Evolutionary conservation across 2,113 vertebrate species (phyloP).

Genomic region (Apodemus speciosus): DNA sequence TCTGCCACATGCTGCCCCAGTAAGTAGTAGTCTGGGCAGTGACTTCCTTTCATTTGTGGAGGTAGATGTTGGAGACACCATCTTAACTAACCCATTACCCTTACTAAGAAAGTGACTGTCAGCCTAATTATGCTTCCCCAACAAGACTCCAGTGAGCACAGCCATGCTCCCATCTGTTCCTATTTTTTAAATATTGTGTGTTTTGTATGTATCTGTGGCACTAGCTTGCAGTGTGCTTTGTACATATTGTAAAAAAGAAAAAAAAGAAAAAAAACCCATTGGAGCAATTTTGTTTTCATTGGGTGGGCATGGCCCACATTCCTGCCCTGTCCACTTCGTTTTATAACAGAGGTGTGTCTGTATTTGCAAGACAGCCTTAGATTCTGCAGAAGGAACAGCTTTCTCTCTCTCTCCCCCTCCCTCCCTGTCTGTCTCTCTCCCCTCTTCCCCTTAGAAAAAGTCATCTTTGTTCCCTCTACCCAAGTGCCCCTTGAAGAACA

Average conservation of each 20-base stretch:
- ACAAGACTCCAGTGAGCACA: constrained; percentile 46
- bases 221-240: constrained; percentile 84
- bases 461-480: constrained; percentile 51
- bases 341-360: constrained; percentile 62
- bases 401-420: background rate
- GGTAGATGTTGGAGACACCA: background rate
- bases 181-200: constrained; percentile 72
- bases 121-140: constrained; percentile 29
- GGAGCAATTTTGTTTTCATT: constrained; percentile 80
- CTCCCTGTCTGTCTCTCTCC: background rate
- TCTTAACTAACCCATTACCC: background rate
- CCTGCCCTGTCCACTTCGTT: constrained; percentile 51
- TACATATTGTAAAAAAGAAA: constrained; percentile 96
- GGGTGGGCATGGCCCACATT: constrained; percentile 37
- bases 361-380: constrained; percentile 58
- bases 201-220: constrained; percentile 79
- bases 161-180: constrained; percentile 59
- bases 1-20: background rate
- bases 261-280: constrained; percentile 85
- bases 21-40: background rate
- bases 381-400: constrained; percentile 67
- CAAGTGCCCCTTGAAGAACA: background rate
- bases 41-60: background rate
- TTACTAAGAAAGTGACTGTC: constrained; percentile 40
- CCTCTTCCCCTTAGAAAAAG: background rate